These are phyloP conservation scores for Drosophila eohydei DNA, from an alignment of 2,888 invertebrate genomes.

Conservation along the genomic window DNA sequence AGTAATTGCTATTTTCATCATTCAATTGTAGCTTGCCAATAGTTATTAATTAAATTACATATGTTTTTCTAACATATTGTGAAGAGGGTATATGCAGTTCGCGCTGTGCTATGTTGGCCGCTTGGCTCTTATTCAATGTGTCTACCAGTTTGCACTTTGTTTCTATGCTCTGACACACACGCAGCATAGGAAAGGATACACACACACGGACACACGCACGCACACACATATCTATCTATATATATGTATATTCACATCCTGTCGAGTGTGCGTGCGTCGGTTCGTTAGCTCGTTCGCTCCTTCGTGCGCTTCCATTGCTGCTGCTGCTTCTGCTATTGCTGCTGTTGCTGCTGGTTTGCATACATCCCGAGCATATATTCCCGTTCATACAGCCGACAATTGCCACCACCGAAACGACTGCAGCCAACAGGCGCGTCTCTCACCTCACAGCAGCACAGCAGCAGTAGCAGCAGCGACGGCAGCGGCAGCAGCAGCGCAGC, in stretches of 20 bases:
- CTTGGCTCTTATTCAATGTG: constrained; percentile 22
- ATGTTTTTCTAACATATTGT: background rate
- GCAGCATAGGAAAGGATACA: constrained; percentile 36
- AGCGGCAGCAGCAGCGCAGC: constrained; percentile 31
- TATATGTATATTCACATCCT: constrained; percentile 72
- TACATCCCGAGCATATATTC: constrained; percentile 45
- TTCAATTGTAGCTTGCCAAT: background rate
- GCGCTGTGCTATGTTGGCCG: background rate
- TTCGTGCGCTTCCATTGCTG: constrained; percentile 30
- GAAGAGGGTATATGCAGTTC: constrained; percentile 39
- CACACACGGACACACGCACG: constrained; percentile 4
- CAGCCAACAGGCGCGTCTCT: constrained; percentile 57
- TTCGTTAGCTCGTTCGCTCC: constrained; percentile 70
- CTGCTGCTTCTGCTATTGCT: constrained; percentile 16
- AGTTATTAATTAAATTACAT: background rate
- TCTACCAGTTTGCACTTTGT: constrained; percentile 57
- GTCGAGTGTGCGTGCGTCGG: constrained; percentile 65
- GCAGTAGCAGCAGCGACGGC: constrained; percentile 15
- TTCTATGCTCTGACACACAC: constrained; percentile 48
- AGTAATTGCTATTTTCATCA: constrained; percentile 10
- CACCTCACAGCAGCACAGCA: constrained; percentile 38
- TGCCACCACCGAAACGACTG: constrained; percentile 75
- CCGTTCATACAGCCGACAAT: constrained; percentile 63
- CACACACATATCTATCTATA: background rate
- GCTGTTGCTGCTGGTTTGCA: constrained; percentile 54